A percentile compares a stretch with the other conserved stretches of the same genome.
phyloP scores from a whole-genome alignment of 2,797 vertebrate species.

The Ficedula albicollis region DNA sequence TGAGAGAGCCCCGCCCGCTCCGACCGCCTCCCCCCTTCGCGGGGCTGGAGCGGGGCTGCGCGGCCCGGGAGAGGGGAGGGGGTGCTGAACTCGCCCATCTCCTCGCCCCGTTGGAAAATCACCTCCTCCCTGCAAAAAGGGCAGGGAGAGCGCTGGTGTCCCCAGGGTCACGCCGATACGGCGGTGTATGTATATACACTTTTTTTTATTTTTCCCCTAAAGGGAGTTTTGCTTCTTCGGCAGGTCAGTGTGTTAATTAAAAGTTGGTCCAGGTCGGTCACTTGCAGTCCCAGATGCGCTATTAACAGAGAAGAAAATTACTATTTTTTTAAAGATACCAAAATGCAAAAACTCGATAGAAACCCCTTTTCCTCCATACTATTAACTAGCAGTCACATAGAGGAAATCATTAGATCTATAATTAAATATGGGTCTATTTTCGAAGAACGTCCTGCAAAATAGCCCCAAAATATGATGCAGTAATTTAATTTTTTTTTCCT shows the following conservation, averaged over 20 bases:
- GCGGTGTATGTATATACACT: neutral
- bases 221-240: neutral
- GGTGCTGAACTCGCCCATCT: neutral
- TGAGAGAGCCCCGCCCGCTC: too few species aligned
- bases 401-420: conserved; percentile 63
- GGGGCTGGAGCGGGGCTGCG: neutral
- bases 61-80: too few species aligned
- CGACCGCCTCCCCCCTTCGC: accelerated
- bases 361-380: neutral
- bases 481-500: conserved; percentile 72
- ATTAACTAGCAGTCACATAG: neutral
- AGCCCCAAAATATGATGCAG: conserved; percentile 56
- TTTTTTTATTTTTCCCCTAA: neutral
- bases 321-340: conserved; percentile 32
- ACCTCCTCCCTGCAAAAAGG: neutral
- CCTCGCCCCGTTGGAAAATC: neutral
- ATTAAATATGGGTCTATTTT: conserved; percentile 64
- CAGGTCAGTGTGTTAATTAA: conserved; percentile 71
- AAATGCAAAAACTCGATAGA: conserved; percentile 30
- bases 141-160: neutral
- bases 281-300: conserved; percentile 42
- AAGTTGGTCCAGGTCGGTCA: conserved; percentile 54
- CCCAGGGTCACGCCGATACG: neutral
- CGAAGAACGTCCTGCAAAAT: conserved; percentile 35
- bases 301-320: conserved; percentile 56